Evolutionary conservation across 2,888 invertebrate genomes (phyloP), one percentile per base, ranked within the genome.

Genomic region (Tholera decimalis): DNA sequence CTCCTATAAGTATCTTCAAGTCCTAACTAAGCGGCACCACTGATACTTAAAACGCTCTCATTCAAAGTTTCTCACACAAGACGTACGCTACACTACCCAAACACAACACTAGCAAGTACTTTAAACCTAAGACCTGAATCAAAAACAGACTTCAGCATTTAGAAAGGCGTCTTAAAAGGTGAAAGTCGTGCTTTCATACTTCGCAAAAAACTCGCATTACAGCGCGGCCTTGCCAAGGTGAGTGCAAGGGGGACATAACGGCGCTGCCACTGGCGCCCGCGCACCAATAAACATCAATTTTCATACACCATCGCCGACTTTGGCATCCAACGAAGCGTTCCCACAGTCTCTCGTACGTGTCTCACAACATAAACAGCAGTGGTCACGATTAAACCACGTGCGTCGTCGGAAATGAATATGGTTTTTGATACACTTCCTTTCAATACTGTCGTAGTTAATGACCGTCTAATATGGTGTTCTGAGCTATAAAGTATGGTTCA

Each of bases 181-280:
- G 95, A 95, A 95, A 95, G 95, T 95, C 93, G 91, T 93, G 92
- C 91, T 92, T 91, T 92, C 90, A 88, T 87, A 89, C 86, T 89
- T 92, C 92, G 95, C 94, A 95, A 95, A 95, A 79, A 95, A 94
- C 93, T 92, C 88, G 89, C 92, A 92, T 92, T 94, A 91, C 89
- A 78, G 65, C 74, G 90, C 94, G 95, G 95, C 95, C 95, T 95
- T 95, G 95, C 90, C 95, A 95, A 95, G 95, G 95, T 95, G 91
- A 95, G 86, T 92, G 92, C 93, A 93, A 92, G 90, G 92, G 93
- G 94, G 94, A 91, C 93, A 91, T 93, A 95, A 95, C 95, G 95
- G 95, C 84, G 77, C 85, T 82, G 87, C 84, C 91, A 88, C 88
- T 88, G 88, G 84, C 86, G 82, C 70, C 83, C 67, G 76, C 83